A percentile compares a stretch with the other conserved stretches of the same genome.
phyloP scores from a whole-genome alignment of 2,113 vertebrate species.

The Apistogramma diplotaenia region DNA sequence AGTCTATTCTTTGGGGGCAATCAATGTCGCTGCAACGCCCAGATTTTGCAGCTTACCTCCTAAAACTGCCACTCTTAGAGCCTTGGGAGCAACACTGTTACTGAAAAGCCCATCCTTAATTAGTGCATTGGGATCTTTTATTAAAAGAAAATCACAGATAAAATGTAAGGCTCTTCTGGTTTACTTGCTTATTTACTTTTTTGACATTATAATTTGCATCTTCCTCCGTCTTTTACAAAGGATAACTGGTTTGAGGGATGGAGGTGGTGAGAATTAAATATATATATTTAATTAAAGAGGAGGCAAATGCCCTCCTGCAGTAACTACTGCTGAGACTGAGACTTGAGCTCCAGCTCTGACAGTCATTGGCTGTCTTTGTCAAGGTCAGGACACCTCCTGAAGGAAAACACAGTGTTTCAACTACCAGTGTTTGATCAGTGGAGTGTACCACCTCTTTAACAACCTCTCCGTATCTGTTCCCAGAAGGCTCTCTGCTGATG shows the following conservation, averaged over 20 bases:
- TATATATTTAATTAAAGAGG: too few relatives aligned
- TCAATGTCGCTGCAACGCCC: background rate
- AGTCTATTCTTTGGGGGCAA: background rate
- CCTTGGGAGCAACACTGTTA: background rate
- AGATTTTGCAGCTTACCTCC: background rate
- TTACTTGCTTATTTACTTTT: background rate
- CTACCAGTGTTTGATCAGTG: slow-evolving; percentile 50
- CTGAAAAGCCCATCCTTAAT: background rate
- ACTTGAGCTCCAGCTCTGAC: slow-evolving; percentile 14
- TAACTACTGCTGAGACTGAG: background rate
- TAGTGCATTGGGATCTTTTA: background rate
- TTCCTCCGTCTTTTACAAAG: background rate
- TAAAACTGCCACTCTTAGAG: background rate
- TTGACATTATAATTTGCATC: background rate
- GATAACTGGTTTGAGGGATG: background rate
- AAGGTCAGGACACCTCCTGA: slow-evolving; percentile 48
- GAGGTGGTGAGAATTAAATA: background rate
- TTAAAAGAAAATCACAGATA: background rate
- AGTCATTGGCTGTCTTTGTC: slow-evolving; percentile 18
- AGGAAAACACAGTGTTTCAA: slow-evolving; percentile 2
- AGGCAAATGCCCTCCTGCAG: background rate
- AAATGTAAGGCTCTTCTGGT: background rate
- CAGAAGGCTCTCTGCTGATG: background rate
- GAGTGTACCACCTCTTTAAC: slow-evolving; percentile 3
- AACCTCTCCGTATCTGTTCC: background rate